phyloP scores from a whole-genome alignment of 2,113 vertebrate genomes.

The Lasiurus cinereus region DNA sequence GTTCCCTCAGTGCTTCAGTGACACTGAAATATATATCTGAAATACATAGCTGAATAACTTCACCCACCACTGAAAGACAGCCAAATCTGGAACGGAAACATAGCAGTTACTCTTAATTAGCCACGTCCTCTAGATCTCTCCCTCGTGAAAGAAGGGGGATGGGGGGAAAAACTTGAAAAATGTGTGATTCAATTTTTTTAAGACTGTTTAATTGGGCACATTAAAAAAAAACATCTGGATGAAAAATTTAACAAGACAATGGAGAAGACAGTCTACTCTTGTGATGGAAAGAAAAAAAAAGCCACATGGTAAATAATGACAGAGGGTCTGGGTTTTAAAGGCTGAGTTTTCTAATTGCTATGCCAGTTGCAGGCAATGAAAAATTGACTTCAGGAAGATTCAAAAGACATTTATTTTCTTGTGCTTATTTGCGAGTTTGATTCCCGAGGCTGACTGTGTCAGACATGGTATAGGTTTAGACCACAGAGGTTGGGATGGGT shows the following conservation, averaged over 20 bases:
- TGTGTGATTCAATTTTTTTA: slow-evolving; percentile 80
- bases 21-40: slow-evolving; percentile 75
- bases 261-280: slow-evolving; percentile 78
- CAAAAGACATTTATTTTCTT: slow-evolving; percentile 51
- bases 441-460: slow-evolving; percentile 7
- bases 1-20: slow-evolving; percentile 69
- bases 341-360: slow-evolving; percentile 57
- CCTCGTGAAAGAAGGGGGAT: slow-evolving; percentile 42
- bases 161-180: slow-evolving; percentile 45
- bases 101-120: slow-evolving; percentile 82
- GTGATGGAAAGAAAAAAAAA: slow-evolving; percentile 73
- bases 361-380: slow-evolving; percentile 7
- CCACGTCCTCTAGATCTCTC: slow-evolving; percentile 77
- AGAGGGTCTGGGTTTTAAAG: slow-evolving; percentile 65
- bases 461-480: neutral
- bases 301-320: slow-evolving; percentile 76
- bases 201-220: slow-evolving; percentile 75
- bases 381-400: slow-evolving; percentile 46
- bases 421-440: slow-evolving; percentile 33
- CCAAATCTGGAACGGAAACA: slow-evolving; percentile 83
- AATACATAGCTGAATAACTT: slow-evolving; percentile 77
- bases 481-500: slow-evolving; percentile 52
- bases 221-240: slow-evolving; percentile 81
- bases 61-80: slow-evolving; percentile 78
- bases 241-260: slow-evolving; percentile 83